These are phyloP conservation scores for Labeo calbasu DNA, from an alignment of 2,797 vertebrate species.

Conservation along the genomic window DNA sequence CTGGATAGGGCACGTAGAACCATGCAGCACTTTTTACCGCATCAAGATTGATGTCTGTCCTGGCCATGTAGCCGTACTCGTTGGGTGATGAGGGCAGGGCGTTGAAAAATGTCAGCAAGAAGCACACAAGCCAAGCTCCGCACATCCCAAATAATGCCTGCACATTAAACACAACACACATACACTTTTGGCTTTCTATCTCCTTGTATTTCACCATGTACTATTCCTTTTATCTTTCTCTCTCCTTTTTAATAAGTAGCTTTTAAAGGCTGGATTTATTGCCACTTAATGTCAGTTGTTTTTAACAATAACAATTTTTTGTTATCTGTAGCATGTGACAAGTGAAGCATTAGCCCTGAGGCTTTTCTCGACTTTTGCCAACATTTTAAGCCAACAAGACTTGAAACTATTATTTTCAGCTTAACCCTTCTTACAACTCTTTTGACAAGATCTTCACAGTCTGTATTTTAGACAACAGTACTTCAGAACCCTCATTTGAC, in stretches of 20 bases:
- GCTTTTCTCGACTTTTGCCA: neutral
- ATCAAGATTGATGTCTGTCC: constrained; percentile 79
- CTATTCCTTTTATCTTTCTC: neutral
- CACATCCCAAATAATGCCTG: constrained; percentile 83
- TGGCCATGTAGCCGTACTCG: constrained; percentile 76
- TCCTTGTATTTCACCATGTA: neutral
- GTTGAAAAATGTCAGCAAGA: constrained; percentile 77
- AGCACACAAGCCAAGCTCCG: constrained; percentile 80
- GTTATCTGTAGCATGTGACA: neutral
- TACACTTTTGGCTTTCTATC: neutral
- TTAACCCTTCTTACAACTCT: neutral
- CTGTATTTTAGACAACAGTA: neutral
- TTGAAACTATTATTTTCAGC: constrained; percentile 1
- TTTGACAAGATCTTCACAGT: neutral
- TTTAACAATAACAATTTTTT: neutral
- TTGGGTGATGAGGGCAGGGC: constrained; percentile 74
- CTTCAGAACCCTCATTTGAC: neutral
- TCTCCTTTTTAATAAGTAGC: neutral
- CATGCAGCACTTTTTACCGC: constrained; percentile 77
- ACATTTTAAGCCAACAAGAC: neutral
- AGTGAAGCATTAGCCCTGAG: neutral
- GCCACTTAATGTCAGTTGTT: neutral
- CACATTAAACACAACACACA: constrained; percentile 16
- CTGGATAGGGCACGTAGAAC: constrained; percentile 82
- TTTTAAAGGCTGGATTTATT: neutral